These are phyloP conservation scores for Equus quagga DNA, from an alignment of 2,113 vertebrate genomes.

Conservation along the genomic window DNA sequence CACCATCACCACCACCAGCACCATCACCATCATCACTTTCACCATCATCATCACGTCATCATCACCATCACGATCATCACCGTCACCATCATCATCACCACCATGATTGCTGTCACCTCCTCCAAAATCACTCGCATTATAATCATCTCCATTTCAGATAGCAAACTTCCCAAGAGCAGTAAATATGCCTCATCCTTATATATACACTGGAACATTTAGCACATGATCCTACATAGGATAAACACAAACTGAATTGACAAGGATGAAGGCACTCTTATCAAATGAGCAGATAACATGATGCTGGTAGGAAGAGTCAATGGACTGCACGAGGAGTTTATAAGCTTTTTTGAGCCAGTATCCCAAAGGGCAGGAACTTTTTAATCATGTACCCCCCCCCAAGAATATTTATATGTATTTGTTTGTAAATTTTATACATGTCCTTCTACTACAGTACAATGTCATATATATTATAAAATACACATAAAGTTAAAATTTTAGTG, in stretches of 20 bases:
- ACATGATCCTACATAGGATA: background rate
- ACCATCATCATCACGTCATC: background rate
- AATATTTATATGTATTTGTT: slow-evolving; percentile 6
- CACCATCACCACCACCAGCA: background rate
- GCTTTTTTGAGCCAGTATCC: background rate
- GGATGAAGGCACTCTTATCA: background rate
- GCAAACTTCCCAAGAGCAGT: background rate
- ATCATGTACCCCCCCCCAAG: background rate
- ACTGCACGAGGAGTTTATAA: slow-evolving; percentile 19
- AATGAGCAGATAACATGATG: background rate
- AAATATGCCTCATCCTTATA: background rate
- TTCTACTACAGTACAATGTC: background rate
- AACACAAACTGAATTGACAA: background rate
- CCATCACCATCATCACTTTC: background rate
- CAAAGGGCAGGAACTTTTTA: slow-evolving; percentile 4
- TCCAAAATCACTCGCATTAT: background rate
- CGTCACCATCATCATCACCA: background rate
- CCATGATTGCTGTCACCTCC: background rate
- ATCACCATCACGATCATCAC: background rate
- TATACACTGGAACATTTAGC: background rate
- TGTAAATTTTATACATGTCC: slow-evolving; percentile 26
- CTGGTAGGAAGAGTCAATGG: slow-evolving; percentile 10
- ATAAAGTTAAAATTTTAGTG: background rate
- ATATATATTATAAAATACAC: background rate
- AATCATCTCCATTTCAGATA: background rate